Percentiles rank a stretch among this genome's conserved stretches.
Conservation (phyloP, 2,797 vertebrate genomes). For the Clarias fuscus region DNA sequence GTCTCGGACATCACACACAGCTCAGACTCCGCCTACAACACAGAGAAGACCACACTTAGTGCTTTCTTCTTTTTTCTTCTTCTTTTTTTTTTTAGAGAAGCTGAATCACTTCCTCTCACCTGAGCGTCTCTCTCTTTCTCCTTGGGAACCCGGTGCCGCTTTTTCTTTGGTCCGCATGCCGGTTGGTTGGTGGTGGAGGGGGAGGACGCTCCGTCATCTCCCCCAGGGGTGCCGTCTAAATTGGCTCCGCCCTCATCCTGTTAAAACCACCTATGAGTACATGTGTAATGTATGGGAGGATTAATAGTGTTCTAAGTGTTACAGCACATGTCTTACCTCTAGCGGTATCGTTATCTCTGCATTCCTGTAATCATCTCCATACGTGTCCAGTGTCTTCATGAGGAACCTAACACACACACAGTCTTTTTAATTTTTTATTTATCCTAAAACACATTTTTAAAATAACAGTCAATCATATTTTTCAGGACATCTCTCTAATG, state of each 20-base stretch:
- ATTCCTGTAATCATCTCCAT: slow-evolving; percentile 86
- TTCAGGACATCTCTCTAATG: not conserved
- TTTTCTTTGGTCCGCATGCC: slow-evolving; percentile 69
- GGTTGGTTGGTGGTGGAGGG: slow-evolving; percentile 62
- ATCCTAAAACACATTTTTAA: not conserved
- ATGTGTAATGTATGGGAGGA: not conserved
- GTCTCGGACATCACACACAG: slow-evolving; percentile 12
- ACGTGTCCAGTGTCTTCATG: slow-evolving; percentile 85
- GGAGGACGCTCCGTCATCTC: slow-evolving; percentile 68
- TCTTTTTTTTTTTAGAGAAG: not conserved
- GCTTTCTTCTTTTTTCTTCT: not conserved
- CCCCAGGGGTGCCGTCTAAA: slow-evolving; percentile 63
- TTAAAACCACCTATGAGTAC: not conserved
- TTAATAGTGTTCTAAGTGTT: not conserved
- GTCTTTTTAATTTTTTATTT: not conserved
- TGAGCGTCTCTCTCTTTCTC: slow-evolving; percentile 75
- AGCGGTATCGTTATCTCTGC: slow-evolving; percentile 83
- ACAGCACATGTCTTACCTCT: slow-evolving; percentile 72
- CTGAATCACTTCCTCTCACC: slow-evolving; percentile 53
- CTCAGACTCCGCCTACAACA: slow-evolving; percentile 5
- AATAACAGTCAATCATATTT: not conserved
- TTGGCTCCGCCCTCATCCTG: slow-evolving; percentile 72
- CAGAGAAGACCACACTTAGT: not conserved
- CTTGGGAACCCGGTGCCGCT: slow-evolving; percentile 71
- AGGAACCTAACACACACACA: slow-evolving; percentile 77